Evolutionary conservation across 2,888 invertebrate genomes (phyloP).

Genomic region (Mayetiola destructor): DNA sequence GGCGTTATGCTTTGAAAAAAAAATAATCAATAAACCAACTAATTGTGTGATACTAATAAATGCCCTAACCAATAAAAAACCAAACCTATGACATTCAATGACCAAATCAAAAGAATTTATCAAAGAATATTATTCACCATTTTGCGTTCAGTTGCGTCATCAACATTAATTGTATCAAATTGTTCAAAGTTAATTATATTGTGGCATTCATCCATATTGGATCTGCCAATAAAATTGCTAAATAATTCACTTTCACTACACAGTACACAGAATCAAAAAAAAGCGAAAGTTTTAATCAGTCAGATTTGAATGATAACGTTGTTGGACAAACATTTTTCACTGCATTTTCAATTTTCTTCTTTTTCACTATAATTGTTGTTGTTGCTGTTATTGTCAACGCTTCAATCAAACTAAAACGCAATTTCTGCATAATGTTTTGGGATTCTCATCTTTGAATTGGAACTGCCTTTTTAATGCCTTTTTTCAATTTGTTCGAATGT

Average conservation of each 20-base stretch:
- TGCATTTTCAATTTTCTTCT: neutral
- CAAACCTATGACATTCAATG: too few relatives aligned
- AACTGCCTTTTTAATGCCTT: neutral
- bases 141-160: slow-evolving; percentile 23
- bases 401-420: slow-evolving; percentile 2
- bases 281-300: too few relatives aligned
- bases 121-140: slow-evolving; percentile 3
- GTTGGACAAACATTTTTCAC: neutral
- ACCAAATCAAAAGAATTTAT: too few relatives aligned
- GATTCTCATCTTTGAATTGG: neutral
- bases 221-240: neutral
- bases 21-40: too few relatives aligned
- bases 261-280: neutral
- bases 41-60: too few relatives aligned
- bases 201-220: slow-evolving; percentile 38
- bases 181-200: slow-evolving; percentile 29
- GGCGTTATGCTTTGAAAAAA: too few relatives aligned
- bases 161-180: slow-evolving; percentile 24
- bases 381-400: neutral
- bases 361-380: neutral
- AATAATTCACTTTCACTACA: neutral
- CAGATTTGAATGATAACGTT: neutral
- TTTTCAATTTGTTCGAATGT: neutral
- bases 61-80: too few relatives aligned
- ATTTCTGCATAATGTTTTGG: neutral